These are phyloP conservation scores for Lemur catta DNA, from an alignment of 2,797 vertebrate genomes.

Conservation along the genomic window DNA sequence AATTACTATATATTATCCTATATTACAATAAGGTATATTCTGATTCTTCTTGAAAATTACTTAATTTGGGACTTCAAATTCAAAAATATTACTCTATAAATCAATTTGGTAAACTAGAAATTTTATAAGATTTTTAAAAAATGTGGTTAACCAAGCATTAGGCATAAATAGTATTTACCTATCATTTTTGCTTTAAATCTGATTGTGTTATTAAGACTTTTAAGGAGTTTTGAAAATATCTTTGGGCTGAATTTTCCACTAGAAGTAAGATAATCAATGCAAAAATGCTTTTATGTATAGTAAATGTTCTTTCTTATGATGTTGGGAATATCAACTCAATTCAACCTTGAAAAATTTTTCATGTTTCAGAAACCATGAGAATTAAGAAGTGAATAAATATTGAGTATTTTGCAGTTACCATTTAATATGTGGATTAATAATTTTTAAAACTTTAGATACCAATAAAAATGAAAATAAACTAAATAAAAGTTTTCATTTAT, in stretches of 20 bases:
- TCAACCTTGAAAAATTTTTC: neutral
- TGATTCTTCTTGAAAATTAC: neutral
- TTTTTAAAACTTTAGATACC: neutral
- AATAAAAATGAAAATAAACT: neutral
- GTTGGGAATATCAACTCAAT: neutral
- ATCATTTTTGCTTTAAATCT: constrained; percentile 2
- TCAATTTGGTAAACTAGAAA: neutral
- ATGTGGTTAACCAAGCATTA: neutral
- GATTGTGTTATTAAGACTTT: neutral
- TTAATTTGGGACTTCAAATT: neutral
- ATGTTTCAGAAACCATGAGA: neutral
- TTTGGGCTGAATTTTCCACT: neutral
- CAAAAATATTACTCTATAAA: neutral
- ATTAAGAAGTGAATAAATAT: neutral
- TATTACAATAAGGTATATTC: neutral
- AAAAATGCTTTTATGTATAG: neutral
- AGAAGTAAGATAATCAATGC: neutral
- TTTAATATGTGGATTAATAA: neutral
- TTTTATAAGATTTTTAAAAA: neutral
- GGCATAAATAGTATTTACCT: neutral
- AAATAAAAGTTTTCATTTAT: neutral
- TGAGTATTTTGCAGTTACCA: neutral
- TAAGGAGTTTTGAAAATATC: neutral
- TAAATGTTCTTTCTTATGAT: constrained; percentile 9
- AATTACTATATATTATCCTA: neutral